These are phyloP conservation scores for Siniperca obscura DNA, from an alignment of 2,797 vertebrate species.

Conservation along the genomic window DNA sequence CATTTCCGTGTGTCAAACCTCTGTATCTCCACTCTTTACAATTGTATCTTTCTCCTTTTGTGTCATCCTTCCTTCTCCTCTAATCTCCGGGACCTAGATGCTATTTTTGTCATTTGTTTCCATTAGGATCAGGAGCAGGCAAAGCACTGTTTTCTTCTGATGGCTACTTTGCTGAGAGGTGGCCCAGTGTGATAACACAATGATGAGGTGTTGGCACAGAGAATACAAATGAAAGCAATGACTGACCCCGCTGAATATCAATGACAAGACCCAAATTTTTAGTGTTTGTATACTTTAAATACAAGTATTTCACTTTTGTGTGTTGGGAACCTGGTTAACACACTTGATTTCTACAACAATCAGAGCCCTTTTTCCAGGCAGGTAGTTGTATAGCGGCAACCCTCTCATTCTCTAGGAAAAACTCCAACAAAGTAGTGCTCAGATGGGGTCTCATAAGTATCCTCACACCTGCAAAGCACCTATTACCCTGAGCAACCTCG, in stretches of 20 bases:
- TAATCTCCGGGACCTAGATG: conserved; percentile 31
- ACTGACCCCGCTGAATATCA: conserved; percentile 20
- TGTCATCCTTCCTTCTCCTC: not conserved
- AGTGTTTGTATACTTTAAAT: not conserved
- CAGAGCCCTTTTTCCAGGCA: too few relatives aligned
- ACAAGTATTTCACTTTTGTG: not conserved
- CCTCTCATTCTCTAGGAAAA: too few relatives aligned
- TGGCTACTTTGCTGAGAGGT: conserved; percentile 49
- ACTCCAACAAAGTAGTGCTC: too few relatives aligned
- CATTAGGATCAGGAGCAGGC: conserved; percentile 37
- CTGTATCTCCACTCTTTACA: not conserved
- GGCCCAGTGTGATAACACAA: conserved; percentile 33
- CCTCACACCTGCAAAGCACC: too few relatives aligned
- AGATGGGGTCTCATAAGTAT: too few relatives aligned
- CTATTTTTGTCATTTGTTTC: conserved; percentile 55
- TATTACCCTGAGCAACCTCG: too few relatives aligned
- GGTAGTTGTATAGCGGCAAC: too few relatives aligned
- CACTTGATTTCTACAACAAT: too few relatives aligned
- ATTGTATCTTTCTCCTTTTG: not conserved
- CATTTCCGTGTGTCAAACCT: not conserved
- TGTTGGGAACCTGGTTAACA: too few relatives aligned
- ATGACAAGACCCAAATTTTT: not conserved
- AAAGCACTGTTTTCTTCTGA: conserved; percentile 36
- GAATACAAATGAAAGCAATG: conserved; percentile 46
- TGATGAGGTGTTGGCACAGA: conserved; percentile 30